phyloP scores from a whole-genome alignment of 2,113 vertebrate species.

The Nesospiza acunhae region DNA sequence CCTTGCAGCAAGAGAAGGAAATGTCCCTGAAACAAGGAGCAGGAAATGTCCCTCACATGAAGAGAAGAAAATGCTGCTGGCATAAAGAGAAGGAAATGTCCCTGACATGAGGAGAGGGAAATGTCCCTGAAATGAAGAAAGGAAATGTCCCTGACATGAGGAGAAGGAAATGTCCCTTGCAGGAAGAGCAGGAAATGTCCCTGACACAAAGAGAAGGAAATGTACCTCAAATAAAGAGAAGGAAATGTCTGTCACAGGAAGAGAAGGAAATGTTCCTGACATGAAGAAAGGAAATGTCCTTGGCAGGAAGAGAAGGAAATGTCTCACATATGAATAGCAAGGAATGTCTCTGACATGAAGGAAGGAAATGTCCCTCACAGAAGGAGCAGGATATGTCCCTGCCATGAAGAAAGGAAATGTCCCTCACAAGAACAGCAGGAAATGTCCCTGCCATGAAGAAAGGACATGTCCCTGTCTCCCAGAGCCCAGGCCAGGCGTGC shows the following conservation, averaged over 20 bases:
- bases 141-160: background rate
- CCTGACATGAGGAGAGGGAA: accelerated
- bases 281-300: background rate
- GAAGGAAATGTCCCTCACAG: background rate
- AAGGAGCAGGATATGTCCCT: too few species aligned
- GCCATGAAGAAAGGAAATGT: background rate
- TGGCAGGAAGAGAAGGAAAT: accelerated
- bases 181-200: too few species aligned
- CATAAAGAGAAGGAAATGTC: too few species aligned
- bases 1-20: background rate
- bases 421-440: background rate
- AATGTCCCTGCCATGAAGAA: background rate
- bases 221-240: too few species aligned
- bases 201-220: too few species aligned
- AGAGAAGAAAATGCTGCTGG: too few species aligned
- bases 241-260: background rate
- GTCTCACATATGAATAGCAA: background rate
- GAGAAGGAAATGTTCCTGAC: too few species aligned
- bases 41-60: background rate
- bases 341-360: background rate
- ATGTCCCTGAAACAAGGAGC: background rate
- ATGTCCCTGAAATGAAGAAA: background rate
- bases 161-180: too few species aligned
- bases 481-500: background rate
- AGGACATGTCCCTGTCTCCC: background rate